Base-by-base conservation (phyloP, 2,888 invertebrate species). In the Trichacis sp. region DNA sequence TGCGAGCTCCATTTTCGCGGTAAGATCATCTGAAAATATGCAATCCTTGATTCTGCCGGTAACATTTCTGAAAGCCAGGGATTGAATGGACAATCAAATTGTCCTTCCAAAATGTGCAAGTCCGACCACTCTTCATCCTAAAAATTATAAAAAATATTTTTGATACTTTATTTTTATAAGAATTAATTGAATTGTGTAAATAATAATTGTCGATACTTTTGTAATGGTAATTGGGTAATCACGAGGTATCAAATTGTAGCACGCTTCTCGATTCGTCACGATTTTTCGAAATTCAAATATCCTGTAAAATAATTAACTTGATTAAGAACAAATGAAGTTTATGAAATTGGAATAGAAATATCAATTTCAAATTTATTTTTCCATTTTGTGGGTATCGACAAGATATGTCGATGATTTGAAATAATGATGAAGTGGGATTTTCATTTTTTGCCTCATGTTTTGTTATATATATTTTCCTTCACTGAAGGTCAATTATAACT, bases 231-330 rank as follows among this genome's bases (percentile, higher is more conserved):
- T 90, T 1, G 95, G 94, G 85, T 97, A 94, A 82, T 95, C 89
- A 64, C 86, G 87, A 49, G 94, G 90, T 43, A 97, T 90, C 70
- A 97, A 87, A 79, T 92, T 90, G 80, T 89, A 92, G 84, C 96
- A 97, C 70, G 89, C 88, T 73, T 93, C 91, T 71, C 97, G 89
- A 79, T 93, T 90, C 1, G 95, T 93, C 49, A 97, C 91, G 51
- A 93, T 86, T 88, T 95, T 95, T 67, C 96, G 88, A 84, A 97
- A 96, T 82, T 94, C 91, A 86, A 97, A 95, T 84, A 98, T 89
- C 86, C 96, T 96, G 86, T 74, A 90, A 88, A 79, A 74, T 71
- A 55, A 46, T 30, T 40, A 18, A 33, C 19, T 12, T 33, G n/a
- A 15, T 38, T 20, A 24, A 24, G 24, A 24, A 24, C 24, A n/a